Conservation (phyloP, 2,113 vertebrate species). For the Trachemys scripta region DNA sequence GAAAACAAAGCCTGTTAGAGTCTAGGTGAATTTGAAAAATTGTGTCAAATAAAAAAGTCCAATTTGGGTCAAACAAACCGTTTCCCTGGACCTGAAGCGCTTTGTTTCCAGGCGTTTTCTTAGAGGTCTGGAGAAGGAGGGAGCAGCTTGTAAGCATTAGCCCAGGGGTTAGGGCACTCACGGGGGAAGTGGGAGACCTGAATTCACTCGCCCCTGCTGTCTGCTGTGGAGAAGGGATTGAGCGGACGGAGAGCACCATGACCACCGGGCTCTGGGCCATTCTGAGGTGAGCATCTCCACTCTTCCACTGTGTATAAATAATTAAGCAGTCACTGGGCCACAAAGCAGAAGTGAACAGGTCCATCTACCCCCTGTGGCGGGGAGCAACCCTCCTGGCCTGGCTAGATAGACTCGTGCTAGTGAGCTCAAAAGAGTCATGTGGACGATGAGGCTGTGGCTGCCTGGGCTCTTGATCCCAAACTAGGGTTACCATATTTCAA, state of each 20-base stretch:
- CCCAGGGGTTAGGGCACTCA: background rate
- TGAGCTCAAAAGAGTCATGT: background rate
- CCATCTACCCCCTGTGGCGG: background rate
- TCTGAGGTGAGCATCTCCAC: background rate
- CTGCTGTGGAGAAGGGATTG: background rate
- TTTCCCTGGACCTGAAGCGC: too few species aligned
- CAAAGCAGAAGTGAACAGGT: background rate
- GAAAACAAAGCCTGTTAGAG: background rate
- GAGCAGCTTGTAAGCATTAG: too few species aligned
- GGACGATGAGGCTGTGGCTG: background rate
- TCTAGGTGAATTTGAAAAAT: background rate
- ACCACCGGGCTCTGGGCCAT: background rate
- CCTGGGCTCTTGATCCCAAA: too few species aligned
- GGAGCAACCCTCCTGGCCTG: background rate
- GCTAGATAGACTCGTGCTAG: background rate
- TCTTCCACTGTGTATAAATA: background rate
- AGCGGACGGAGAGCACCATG: background rate
- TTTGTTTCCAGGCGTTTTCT: too few species aligned
- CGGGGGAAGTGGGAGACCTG: background rate
- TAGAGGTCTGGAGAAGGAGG: background rate
- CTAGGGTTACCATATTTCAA: too few species aligned
- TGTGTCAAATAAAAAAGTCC: background rate
- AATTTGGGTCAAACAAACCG: background rate
- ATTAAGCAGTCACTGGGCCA: background rate
- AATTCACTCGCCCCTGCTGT: too few species aligned